Evolutionary conservation across 2,888 invertebrate genomes (phyloP), one percentile per base, ranked within the genome.

Genomic region (Andrena fulva): DNA sequence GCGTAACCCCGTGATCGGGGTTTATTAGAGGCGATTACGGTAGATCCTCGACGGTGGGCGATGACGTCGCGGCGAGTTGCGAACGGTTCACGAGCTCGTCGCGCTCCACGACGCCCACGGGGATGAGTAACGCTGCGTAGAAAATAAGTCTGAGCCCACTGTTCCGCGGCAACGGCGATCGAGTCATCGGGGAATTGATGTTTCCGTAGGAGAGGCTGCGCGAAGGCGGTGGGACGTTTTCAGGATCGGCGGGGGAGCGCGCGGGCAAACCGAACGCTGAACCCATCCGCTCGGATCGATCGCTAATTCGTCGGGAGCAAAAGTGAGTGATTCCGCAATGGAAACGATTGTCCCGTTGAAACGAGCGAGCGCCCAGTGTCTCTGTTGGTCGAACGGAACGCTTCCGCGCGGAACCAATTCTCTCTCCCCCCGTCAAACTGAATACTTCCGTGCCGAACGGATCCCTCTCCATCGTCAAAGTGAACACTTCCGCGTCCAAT

Each of bases 401-500:
- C 60, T 60, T 72, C 72, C 54, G 72, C 20, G 54, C 6, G 27
- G 76, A 33, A 54, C 77, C 62, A 80, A 71, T 72, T 79, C 48
- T 29, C 29, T n/a, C 79, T 52, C 31, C 60, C n/a, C 52, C 20
- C 48, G 62, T 62, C 71, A 48, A 72, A 72, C 66, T 80, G 72
- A 52, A 68, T 33, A 31, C 80, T 79, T 80, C 80, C 80, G 80
- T 63, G 54, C 54, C 33, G 33, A 56, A 59, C 67, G 56, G 71
- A 27, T 31, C 5, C 6, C 42, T 71, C 80, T 59, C 67, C 64
- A 60, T 78, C 71, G 60, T 8, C 52, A 60, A 62, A 63, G 72
- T 79, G 80, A 79, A 80, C 80, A 56, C 80, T 80, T 80, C 80
- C 80, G 80, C 72, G 50, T 59, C 24, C 67, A 80, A 62, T 72